These are phyloP conservation scores for Furcifer pardalis DNA, from an alignment of 2,797 vertebrate genomes.

Conservation along the genomic window DNA sequence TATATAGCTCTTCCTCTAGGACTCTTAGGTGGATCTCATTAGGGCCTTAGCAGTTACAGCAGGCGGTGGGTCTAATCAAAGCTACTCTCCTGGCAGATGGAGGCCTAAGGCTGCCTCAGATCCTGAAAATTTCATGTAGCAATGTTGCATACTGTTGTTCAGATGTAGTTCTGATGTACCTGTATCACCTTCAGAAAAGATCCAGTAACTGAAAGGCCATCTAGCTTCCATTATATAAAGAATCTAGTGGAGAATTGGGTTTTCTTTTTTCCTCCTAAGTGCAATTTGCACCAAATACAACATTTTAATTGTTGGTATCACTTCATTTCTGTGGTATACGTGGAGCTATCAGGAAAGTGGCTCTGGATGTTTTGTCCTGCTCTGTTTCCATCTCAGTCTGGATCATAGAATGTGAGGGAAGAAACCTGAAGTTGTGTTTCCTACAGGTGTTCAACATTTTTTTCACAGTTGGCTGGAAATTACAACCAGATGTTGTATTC, in stretches of 20 bases:
- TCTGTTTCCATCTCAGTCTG: conserved; percentile 19
- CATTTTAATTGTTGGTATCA: background rate
- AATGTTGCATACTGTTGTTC: background rate
- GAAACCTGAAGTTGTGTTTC: conserved; percentile 11
- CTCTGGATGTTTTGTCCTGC: background rate
- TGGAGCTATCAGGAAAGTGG: background rate
- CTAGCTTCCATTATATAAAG: background rate
- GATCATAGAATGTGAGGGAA: conserved; percentile 19
- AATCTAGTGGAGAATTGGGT: background rate
- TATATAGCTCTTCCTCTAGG: no score
- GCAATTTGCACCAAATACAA: conserved; percentile 1
- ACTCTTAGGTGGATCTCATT: no score
- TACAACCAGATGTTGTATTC: conserved; percentile 53
- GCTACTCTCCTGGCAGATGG: no score
- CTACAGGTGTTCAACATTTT: conserved; percentile 25
- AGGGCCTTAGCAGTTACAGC: no score
- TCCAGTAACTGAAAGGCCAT: background rate
- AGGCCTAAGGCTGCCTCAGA: no score
- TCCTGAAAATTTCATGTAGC: background rate
- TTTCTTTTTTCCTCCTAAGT: background rate
- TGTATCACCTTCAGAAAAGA: background rate
- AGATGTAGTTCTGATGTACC: background rate
- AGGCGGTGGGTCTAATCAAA: no score
- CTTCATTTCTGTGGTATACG: background rate
- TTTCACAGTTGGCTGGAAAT: conserved; percentile 54